Evolutionary conservation across 1,140 invertebrate genomes (phyloP).

Genomic region (Caenorhabditis remanei): DNA sequence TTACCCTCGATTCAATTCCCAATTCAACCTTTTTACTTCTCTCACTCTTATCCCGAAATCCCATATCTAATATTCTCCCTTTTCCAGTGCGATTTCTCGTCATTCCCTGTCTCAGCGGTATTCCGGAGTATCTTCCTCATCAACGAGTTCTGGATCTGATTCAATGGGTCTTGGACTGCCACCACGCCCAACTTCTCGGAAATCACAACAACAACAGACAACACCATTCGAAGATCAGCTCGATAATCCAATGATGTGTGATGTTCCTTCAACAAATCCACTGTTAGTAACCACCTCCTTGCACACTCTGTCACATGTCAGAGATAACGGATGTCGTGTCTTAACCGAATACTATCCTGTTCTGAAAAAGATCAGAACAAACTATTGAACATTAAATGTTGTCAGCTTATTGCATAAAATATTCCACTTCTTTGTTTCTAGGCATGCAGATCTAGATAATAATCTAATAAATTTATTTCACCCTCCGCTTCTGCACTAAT

Average conservation of each 20-base stretch:
- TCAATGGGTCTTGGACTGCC: conserved; percentile 55
- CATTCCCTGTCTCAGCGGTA: conserved; percentile 48
- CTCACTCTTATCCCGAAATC: neutral
- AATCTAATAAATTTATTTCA: conserved; percentile 46
- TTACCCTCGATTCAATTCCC: neutral
- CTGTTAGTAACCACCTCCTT: conserved; percentile 24
- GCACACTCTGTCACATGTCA: neutral
- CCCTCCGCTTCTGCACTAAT: neutral
- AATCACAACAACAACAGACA: conserved; percentile 58
- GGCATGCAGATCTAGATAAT: conserved; percentile 32
- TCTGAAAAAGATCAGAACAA: conserved; percentile 49
- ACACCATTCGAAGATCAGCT: conserved; percentile 58
- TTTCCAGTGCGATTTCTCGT: conserved; percentile 16
- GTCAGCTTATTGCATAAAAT: conserved; percentile 23
- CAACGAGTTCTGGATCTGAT: conserved; percentile 54
- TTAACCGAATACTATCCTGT: neutral
- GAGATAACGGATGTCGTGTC: neutral
- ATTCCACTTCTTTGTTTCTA: conserved; percentile 12
- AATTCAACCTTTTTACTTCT: neutral
- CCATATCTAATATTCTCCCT: neutral
- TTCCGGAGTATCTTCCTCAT: conserved; percentile 47
- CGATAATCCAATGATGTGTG: conserved; percentile 58
- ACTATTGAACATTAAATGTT: neutral
- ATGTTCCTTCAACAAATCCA: conserved; percentile 31
- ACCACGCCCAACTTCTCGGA: conserved; percentile 39